Percentiles rank a stretch among this genome's conserved stretches.
Conservation (phyloP, 2,888 invertebrate species). For the Lordiphosa fenestrarum region DNA sequence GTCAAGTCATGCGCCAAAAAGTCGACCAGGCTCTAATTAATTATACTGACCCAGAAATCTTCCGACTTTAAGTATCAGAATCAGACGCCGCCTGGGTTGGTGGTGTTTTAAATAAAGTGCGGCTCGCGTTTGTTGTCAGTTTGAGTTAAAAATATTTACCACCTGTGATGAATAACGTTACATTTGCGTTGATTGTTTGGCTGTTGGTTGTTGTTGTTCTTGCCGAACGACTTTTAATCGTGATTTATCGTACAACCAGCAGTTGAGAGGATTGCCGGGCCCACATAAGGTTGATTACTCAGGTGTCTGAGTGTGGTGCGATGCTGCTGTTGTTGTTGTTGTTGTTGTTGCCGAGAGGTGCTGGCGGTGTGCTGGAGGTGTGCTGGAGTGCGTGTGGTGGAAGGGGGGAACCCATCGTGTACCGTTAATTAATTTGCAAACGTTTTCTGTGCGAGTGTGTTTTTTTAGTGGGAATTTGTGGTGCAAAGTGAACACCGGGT, state of each 20-base stretch:
- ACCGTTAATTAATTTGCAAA: slow-evolving; percentile 74
- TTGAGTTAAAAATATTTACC: slow-evolving; percentile 61
- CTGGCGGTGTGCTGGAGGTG: slow-evolving; percentile 24
- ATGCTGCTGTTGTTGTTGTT: background rate
- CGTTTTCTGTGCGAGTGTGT: slow-evolving; percentile 7
- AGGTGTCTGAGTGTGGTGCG: slow-evolving; percentile 47
- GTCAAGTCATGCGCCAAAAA: slow-evolving; percentile 61
- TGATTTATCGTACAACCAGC: slow-evolving; percentile 52
- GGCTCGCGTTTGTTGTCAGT: slow-evolving; percentile 74
- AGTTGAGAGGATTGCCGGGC: slow-evolving; percentile 49
- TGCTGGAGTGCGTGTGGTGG: slow-evolving; percentile 19
- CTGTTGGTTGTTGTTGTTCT: slow-evolving; percentile 28
- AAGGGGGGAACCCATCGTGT: slow-evolving; percentile 34
- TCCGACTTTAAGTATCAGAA: slow-evolving; percentile 49
- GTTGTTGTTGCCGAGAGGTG: too few species aligned
- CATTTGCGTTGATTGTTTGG: slow-evolving; percentile 67
- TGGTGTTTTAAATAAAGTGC: slow-evolving; percentile 29
- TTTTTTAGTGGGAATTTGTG: slow-evolving; percentile 43
- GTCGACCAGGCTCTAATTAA: slow-evolving; percentile 46
- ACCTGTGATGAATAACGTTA: slow-evolving; percentile 76
- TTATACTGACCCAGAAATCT: slow-evolving; percentile 71
- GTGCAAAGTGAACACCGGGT: slow-evolving; percentile 34
- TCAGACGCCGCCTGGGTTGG: slow-evolving; percentile 10
- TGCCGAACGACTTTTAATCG: slow-evolving; percentile 60
- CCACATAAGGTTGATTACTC: slow-evolving; percentile 72